Evolutionary conservation across 92 coral and sea anemone genomes (phyloP).

Genomic region (Epizoanthus ramosus): DNA sequence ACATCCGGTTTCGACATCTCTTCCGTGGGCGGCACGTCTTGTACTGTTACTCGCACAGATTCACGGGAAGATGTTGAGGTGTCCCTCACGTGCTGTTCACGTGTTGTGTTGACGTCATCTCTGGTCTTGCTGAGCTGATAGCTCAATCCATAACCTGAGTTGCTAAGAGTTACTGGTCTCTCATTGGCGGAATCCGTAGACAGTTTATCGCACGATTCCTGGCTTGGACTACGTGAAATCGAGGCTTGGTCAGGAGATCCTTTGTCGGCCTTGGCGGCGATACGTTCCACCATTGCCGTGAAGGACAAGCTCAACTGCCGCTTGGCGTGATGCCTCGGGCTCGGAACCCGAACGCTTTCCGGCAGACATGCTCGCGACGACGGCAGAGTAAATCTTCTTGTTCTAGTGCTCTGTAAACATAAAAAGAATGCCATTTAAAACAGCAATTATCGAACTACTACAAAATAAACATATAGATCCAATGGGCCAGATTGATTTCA

Average conservation of each 20-base stretch:
- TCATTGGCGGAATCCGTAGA: neutral
- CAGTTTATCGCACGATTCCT: neutral
- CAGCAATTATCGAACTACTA: neutral
- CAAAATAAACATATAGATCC: too few relatives aligned
- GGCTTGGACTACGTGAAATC: neutral
- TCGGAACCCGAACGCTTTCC: slow-evolving; percentile 12
- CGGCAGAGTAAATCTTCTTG: slow-evolving; percentile 5
- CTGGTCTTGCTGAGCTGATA: neutral
- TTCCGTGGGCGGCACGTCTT: neutral
- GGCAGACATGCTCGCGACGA: neutral
- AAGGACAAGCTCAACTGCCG: slow-evolving; percentile 36
- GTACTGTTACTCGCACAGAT: neutral
- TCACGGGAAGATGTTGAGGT: neutral
- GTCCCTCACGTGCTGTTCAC: slow-evolving; percentile 1
- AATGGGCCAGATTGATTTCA: too few relatives aligned
- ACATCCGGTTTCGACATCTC: slow-evolving; percentile 7
- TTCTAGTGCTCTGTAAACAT: neutral
- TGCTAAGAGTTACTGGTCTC: slow-evolving; percentile 6
- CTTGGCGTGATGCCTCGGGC: slow-evolving; percentile 27
- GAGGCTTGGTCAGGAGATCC: slow-evolving; percentile 23
- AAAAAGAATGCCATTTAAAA: neutral
- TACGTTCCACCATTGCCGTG: slow-evolving; percentile 36
- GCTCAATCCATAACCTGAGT: slow-evolving; percentile 21
- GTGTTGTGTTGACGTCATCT: neutral
- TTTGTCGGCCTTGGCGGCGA: slow-evolving; percentile 34